Percentiles rank a stretch among this genome's conserved stretches.
These are phyloP conservation scores for Carabus problematicus DNA, from an alignment of 2,888 invertebrate genomes.

Conservation along the genomic window DNA sequence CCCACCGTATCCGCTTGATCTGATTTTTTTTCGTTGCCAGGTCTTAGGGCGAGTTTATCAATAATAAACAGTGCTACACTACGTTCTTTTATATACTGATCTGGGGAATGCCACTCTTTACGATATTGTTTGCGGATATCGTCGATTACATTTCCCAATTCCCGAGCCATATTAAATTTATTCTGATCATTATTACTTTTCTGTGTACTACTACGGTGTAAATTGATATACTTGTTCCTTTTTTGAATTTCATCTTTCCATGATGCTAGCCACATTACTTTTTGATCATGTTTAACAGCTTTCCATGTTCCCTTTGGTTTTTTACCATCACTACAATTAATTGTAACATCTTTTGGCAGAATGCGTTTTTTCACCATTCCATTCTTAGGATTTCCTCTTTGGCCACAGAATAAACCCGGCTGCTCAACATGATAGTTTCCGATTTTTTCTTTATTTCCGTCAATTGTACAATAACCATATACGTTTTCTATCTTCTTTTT, in stretches of 20 bases:
- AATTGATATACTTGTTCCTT: slow-evolving; percentile 97
- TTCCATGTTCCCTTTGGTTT: slow-evolving; percentile 92
- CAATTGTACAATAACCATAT: slow-evolving; percentile 94
- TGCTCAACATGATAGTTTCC: slow-evolving; percentile 99
- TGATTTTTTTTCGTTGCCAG: slow-evolving; percentile 98
- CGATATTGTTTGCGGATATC: slow-evolving; percentile 86
- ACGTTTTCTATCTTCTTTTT: slow-evolving; percentile 89
- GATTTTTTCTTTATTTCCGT: slow-evolving; percentile 98
- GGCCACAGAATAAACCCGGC: slow-evolving; percentile 80
- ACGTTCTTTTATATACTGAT: slow-evolving; percentile 96
- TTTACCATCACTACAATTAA: slow-evolving; percentile 95
- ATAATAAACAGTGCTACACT: slow-evolving; percentile 99
- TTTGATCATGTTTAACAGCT: slow-evolving; percentile 93
- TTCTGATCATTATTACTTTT: slow-evolving; percentile 99
- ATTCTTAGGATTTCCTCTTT: slow-evolving; percentile 99
- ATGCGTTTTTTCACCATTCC: slow-evolving; percentile 94
- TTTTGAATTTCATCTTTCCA: slow-evolving; percentile 99
- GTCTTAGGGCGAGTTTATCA: slow-evolving; percentile 97
- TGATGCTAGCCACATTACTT: slow-evolving; percentile 96
- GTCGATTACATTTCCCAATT: slow-evolving; percentile 88
- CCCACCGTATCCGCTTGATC: slow-evolving; percentile 99
- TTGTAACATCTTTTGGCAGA: slow-evolving; percentile 92
- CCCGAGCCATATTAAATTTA: slow-evolving; percentile 97
- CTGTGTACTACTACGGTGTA: slow-evolving; percentile 97
- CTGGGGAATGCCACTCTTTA: slow-evolving; percentile 96